phyloP scores from a whole-genome alignment of 2,888 invertebrate species.

The Tetragonula carbonaria region DNA sequence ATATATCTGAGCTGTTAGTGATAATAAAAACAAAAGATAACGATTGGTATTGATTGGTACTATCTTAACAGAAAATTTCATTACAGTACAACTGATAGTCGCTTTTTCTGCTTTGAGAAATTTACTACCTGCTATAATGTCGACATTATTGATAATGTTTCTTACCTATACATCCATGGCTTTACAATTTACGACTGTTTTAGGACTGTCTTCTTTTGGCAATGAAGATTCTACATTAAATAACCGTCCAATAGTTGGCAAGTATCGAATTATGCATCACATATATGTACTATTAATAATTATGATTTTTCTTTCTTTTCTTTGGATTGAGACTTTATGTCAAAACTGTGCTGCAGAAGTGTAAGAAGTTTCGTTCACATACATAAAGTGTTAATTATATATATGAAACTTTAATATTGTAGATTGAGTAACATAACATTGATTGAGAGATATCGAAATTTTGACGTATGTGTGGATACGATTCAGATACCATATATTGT shows the following conservation, averaged over 20 bases:
- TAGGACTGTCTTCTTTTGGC: neutral
- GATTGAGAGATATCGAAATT: too few relatives aligned
- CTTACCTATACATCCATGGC: neutral
- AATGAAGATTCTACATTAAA: slow-evolving; percentile 18
- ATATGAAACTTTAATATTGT: neutral
- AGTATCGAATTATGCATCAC: slow-evolving; percentile 30
- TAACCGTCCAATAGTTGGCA: slow-evolving; percentile 70
- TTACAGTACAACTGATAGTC: neutral
- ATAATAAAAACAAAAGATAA: slow-evolving; percentile 8
- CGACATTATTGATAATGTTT: too few relatives aligned
- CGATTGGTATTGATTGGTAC: neutral
- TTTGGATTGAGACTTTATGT: too few relatives aligned
- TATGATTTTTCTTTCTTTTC: neutral
- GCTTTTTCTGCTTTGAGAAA: neutral
- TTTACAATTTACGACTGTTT: neutral
- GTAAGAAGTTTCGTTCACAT: neutral
- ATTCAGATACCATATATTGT: neutral
- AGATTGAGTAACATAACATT: neutral
- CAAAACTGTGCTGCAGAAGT: too few relatives aligned
- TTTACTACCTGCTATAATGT: neutral
- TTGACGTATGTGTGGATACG: neutral
- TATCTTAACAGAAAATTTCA: neutral
- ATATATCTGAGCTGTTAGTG: neutral
- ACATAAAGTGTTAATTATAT: neutral
- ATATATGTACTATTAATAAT: neutral